Percentiles rank a stretch among this genome's conserved stretches.
Evolutionary conservation across 1,140 invertebrate species (phyloP).

Genomic region (Thaumetopoea pityocampa): DNA sequence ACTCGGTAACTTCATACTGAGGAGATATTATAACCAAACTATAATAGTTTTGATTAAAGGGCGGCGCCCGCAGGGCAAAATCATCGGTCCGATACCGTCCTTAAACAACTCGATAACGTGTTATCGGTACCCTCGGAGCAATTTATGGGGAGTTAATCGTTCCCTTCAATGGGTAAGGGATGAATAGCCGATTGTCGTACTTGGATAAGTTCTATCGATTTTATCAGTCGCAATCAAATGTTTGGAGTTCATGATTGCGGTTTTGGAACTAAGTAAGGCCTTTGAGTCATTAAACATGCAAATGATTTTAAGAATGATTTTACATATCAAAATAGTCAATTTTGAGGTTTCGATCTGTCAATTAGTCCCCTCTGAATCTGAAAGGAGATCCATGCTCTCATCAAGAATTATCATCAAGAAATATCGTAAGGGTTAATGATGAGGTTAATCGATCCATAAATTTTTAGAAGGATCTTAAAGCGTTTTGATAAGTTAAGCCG

Average conservation of each 20-base stretch:
- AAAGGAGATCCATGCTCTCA: too few species aligned
- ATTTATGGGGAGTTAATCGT: slow-evolving; percentile 65
- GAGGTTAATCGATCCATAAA: too few species aligned
- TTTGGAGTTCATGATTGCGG: neutral
- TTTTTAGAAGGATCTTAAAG: too few species aligned
- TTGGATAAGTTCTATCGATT: slow-evolving; percentile 10
- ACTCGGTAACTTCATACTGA: slow-evolving; percentile 10
- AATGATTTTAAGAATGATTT: too few species aligned
- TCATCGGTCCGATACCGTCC: slow-evolving; percentile 52
- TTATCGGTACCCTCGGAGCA: slow-evolving; percentile 56
- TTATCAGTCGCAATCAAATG: neutral
- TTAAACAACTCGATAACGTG: slow-evolving; percentile 64
- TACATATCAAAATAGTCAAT: too few species aligned
- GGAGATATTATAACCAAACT: slow-evolving; percentile 11
- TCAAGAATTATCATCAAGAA: too few species aligned
- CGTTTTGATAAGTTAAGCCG: too few species aligned
- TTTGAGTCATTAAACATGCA: slow-evolving; percentile 22
- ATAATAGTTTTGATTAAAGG: slow-evolving; percentile 30
- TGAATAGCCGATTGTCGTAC: neutral
- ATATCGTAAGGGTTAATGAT: too few species aligned
- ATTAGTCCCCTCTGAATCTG: too few species aligned
- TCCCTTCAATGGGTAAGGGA: slow-evolving; percentile 42
- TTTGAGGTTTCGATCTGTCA: too few species aligned
- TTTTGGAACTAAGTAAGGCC: slow-evolving; percentile 24
- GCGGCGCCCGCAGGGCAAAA: slow-evolving; percentile 42